These are phyloP conservation scores for Thalassaphorura encarpata DNA, from an alignment of 1,140 invertebrate genomes.

Conservation along the genomic window DNA sequence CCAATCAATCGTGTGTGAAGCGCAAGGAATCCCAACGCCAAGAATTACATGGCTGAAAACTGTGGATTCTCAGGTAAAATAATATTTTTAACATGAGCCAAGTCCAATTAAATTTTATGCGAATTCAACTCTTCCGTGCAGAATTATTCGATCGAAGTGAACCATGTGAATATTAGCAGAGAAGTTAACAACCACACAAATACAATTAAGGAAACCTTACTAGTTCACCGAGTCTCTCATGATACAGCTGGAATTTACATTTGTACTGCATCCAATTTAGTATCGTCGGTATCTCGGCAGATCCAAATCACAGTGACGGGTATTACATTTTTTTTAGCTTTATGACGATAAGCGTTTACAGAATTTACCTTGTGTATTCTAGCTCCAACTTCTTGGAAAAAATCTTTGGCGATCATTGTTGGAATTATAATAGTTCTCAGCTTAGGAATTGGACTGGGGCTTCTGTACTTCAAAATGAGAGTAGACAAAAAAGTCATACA, in stretches of 20 bases:
- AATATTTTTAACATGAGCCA: background rate
- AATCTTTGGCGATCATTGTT: background rate
- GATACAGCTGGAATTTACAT: background rate
- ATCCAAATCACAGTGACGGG: background rate
- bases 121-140: background rate
- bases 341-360: background rate
- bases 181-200: background rate
- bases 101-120: background rate
- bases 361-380: background rate
- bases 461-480: background rate
- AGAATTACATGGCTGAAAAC: background rate
- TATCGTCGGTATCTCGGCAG: background rate
- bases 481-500: background rate
- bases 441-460: background rate
- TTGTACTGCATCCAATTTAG: background rate
- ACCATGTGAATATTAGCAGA: background rate
- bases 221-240: background rate
- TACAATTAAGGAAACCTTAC: background rate
- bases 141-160: background rate
- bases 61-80: background rate
- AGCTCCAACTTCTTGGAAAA: conserved; percentile 6
- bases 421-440: background rate
- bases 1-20: background rate
- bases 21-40: background rate
- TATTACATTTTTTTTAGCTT: background rate